Evolutionary conservation across 2,113 vertebrate species (phyloP), one percentile per base, ranked within the genome.

Genomic region (Thomomys bottae): DNA sequence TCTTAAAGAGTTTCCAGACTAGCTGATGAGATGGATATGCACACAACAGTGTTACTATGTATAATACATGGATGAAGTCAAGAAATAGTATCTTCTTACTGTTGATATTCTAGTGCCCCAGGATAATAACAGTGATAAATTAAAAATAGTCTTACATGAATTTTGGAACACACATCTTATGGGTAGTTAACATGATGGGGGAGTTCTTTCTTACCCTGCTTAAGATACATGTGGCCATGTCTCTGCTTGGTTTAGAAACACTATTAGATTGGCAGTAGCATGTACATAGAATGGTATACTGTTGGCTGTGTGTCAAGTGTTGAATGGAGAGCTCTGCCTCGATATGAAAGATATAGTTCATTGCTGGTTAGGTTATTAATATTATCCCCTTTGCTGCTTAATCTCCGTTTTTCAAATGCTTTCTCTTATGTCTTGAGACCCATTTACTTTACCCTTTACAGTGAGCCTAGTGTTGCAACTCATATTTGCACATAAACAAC

Each of bases 1-100:
- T 87, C 67, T 91, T 59, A 78, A 90, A 40, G 30, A 38, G 32
- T 38, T 84, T 71, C 63, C 57, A 61, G 64, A 89, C 59, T 76
- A 40, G 54, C 72, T 57, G 57, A 40, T 61, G 64, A 88, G 59
- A 79, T 36, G 24, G 15, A 66, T 67, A 54, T 24, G 23, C 21
- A 23, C 28, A 34, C 20, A 66, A 2, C 8, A 9, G 5, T 30
- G 5, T 26, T 81, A n/a, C 75, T 57, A 0, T 38, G 8, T 88
- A 28, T 49, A 76, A 89, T 54, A 45, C 6, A 38, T 11, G 84
- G 38, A 17, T 26, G 28, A 32, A 34, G 77, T 32, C 8, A 20
- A 36, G 45, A 34, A 14, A 0, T 3, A 18, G 45, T 36, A 3
- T 77, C 54, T 49, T 78, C 71, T 92, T 86, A 28, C 42, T 88